A percentile compares a stretch with the other conserved stretches of the same genome.
Evolutionary conservation across 2,113 vertebrate species (phyloP).

Genomic region (Coreoperca whiteheadi): DNA sequence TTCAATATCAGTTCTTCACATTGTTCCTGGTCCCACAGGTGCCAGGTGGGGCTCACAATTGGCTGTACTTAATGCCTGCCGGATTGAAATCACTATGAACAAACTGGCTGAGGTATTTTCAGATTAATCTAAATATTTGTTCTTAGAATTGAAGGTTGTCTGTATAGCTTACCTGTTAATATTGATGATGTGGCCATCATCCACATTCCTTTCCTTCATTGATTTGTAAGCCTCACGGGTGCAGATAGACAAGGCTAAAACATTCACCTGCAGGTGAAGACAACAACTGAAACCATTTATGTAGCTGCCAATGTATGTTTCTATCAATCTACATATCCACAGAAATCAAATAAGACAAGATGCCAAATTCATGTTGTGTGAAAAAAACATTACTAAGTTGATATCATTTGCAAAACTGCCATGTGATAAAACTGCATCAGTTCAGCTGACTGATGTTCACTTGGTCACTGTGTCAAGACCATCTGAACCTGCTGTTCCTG

Average conservation of each 20-base stretch:
- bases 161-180: slow-evolving; percentile 90
- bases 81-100: slow-evolving; percentile 22
- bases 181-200: slow-evolving; percentile 97
- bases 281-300: background rate
- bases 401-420: background rate
- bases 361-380: background rate
- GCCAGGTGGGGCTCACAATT: slow-evolving; percentile 18
- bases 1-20: background rate
- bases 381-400: background rate
- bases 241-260: slow-evolving; percentile 95
- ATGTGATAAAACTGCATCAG: background rate
- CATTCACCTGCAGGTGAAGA: slow-evolving; percentile 88
- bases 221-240: slow-evolving; percentile 95
- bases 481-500: slow-evolving; percentile 51
- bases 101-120: slow-evolving; percentile 9
- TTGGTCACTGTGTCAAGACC: slow-evolving; percentile 42
- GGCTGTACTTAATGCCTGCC: slow-evolving; percentile 11
- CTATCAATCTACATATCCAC: background rate
- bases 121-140: slow-evolving; percentile 4
- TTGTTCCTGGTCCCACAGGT: slow-evolving; percentile 7
- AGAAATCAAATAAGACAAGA: background rate
- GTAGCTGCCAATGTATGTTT: too few relatives aligned
- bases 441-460: slow-evolving; percentile 19
- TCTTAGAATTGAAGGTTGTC: background rate
- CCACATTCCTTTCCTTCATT: slow-evolving; percentile 93